Evolutionary conservation across 2,113 vertebrate genomes (phyloP), one percentile per base, ranked within the genome.

Genomic region (Aramus guarauna): DNA sequence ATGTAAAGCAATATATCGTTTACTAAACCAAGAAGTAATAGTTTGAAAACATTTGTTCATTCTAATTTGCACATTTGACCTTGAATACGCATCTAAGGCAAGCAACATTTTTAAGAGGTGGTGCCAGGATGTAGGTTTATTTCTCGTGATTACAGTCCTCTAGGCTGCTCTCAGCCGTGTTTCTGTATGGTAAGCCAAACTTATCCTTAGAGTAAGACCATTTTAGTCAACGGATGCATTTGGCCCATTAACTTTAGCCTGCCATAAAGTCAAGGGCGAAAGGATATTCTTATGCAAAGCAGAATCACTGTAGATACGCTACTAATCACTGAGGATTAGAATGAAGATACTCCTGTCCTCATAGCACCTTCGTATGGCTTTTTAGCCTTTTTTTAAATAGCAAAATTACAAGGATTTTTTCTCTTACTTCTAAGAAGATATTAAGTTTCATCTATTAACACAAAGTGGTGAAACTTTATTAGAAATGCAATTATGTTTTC

Each of bases 231-330:
- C 6, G 41, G 88, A 92, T 95, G 37, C 71, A 75, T 94, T 95
- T 97, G 97, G 94, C 96, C 92, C 94, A 95, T 97, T 96, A 96
- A 96, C 81, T 98, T 96, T 82, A 95, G 75, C 52, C 87, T 96
- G 95, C 66, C 39, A 94, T 94, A 96, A 97, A 97, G 91, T 97
- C 90, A 97, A 97, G 89, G 88, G 52, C 78, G 97, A 95, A 97
- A 97, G 74, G 43, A 96, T 93, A 94, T 84, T 95, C 69, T 96
- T 90, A 96, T 81, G 75, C 73, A 97, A 96, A 97, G 88, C 71
- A 94, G 62, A 95, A 95, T 94, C 88, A 66, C 27, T 92, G 83
- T 83, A 97, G 72, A 83, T 95, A 75, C 2, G 26, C 81, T 64
- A 81, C 91, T 94, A 97, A 97, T 96, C 88, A 82, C 87, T 56